Conservation (phyloP, 2,888 invertebrate genomes). For the Metacarcinus magister region DNA sequence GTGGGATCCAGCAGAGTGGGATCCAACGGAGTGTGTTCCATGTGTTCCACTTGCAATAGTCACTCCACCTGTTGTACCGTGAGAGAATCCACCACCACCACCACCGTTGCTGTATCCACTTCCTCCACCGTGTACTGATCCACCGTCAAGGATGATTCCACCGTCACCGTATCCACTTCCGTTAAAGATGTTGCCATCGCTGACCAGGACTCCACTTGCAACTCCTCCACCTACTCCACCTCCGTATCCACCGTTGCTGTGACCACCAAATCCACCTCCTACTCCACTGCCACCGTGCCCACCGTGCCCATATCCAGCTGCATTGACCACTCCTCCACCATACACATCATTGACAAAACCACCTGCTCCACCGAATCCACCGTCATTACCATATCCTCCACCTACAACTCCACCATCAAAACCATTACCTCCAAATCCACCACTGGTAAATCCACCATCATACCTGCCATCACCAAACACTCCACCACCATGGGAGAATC, state of each 20-base stretch:
- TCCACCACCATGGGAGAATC: background rate
- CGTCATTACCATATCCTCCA: background rate
- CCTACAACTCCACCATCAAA: background rate
- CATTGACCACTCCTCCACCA: background rate
- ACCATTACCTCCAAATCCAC: background rate
- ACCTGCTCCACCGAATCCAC: background rate
- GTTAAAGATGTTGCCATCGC: background rate
- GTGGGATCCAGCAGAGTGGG: background rate
- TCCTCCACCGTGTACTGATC: background rate
- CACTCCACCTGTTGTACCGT: background rate
- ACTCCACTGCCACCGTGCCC: background rate
- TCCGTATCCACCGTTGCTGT: background rate
- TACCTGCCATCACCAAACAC: background rate
- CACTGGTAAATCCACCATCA: background rate
- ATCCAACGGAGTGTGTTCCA: background rate
- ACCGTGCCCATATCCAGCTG: background rate
- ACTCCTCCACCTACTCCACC: background rate
- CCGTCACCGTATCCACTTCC: background rate
- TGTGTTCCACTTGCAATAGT: background rate
- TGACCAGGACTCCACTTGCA: slow-evolving; percentile 26
- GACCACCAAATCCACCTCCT: background rate
- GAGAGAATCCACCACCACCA: background rate
- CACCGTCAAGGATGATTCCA: background rate
- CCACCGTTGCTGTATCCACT: slow-evolving; percentile 10
- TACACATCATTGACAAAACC: background rate